Evolutionary conservation across 1,140 invertebrate species (phyloP).

Genomic region (Drosophila asahinai): DNA sequence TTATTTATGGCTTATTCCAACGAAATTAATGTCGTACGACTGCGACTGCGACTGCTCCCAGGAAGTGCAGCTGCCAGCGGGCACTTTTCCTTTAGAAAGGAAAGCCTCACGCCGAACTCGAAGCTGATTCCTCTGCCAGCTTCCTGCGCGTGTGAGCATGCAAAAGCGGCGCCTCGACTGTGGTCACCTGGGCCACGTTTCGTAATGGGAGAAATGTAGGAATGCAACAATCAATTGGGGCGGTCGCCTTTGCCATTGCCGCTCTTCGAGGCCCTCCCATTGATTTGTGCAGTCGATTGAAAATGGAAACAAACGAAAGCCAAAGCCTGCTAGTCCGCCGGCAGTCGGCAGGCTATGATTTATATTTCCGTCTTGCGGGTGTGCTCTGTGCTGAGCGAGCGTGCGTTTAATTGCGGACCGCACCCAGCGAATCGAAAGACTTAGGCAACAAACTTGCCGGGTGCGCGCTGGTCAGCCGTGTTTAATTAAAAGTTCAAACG

Average conservation of each 20-base stretch:
- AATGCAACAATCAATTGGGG: conserved; percentile 42
- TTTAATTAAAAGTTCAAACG: conserved; percentile 53
- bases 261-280: conserved; percentile 30
- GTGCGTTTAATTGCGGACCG: conserved; percentile 52
- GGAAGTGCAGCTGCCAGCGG: conserved; percentile 41
- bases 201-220: conserved; percentile 29
- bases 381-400: conserved; percentile 25
- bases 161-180: conserved; percentile 30
- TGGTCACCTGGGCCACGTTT: conserved; percentile 33
- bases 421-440: conserved; percentile 43
- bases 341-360: conserved; percentile 34
- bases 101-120: conserved; percentile 32
- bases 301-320: conserved; percentile 52
- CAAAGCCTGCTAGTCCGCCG: conserved; percentile 1
- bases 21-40: conserved; percentile 8
- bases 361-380: conserved; percentile 43
- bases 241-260: conserved; percentile 11
- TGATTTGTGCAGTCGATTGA: conserved; percentile 55
- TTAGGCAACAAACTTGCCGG: conserved; percentile 42
- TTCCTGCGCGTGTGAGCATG: conserved; percentile 48
- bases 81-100: conserved; percentile 54
- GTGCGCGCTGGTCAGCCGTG: conserved; percentile 8
- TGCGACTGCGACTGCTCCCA: conserved; percentile 6
- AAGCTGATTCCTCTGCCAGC: conserved; percentile 11
- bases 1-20: conserved; percentile 13